phyloP scores from a whole-genome alignment of 2,113 vertebrate genomes.

The Phyllopteryx taeniolatus region DNA sequence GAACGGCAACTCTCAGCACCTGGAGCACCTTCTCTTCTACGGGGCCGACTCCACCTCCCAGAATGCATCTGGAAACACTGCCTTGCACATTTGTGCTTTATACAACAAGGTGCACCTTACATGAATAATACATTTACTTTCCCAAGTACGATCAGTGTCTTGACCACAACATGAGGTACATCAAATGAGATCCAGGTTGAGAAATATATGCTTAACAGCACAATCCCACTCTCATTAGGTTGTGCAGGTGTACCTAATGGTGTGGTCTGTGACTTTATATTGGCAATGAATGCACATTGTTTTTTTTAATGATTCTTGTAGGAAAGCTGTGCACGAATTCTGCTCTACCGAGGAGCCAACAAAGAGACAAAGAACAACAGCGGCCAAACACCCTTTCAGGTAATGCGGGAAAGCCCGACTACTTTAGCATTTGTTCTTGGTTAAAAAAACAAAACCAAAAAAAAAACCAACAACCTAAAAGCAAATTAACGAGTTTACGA shows the following conservation, averaged over 20 bases:
- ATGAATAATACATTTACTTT: neutral
- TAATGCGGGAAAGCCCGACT: slow-evolving; percentile 35
- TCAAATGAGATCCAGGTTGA: neutral
- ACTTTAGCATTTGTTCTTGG: neutral
- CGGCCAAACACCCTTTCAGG: slow-evolving; percentile 90
- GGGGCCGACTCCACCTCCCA: slow-evolving; percentile 85
- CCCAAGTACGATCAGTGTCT: neutral
- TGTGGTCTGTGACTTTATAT: no score
- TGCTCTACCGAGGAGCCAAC: slow-evolving; percentile 85
- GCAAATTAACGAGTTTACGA: no score
- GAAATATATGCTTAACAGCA: neutral
- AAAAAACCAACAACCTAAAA: no score
- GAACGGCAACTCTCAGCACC: slow-evolving; percentile 86
- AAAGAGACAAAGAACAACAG: slow-evolving; percentile 89
- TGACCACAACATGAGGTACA: neutral
- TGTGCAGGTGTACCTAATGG: no score
- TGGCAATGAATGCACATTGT: neutral
- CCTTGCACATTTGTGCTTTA: slow-evolving; percentile 90
- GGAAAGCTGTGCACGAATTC: slow-evolving; percentile 88
- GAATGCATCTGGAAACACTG: slow-evolving; percentile 93
- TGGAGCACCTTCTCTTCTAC: slow-evolving; percentile 90
- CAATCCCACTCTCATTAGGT: no score
- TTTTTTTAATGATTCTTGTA: slow-evolving; percentile 44
- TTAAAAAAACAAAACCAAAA: no score
- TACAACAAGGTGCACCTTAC: slow-evolving; percentile 83